A percentile compares a stretch with the other conserved stretches of the same genome.
Conservation (phyloP, 2,113 vertebrate species). For the Chlamydotis undulata region DNA sequence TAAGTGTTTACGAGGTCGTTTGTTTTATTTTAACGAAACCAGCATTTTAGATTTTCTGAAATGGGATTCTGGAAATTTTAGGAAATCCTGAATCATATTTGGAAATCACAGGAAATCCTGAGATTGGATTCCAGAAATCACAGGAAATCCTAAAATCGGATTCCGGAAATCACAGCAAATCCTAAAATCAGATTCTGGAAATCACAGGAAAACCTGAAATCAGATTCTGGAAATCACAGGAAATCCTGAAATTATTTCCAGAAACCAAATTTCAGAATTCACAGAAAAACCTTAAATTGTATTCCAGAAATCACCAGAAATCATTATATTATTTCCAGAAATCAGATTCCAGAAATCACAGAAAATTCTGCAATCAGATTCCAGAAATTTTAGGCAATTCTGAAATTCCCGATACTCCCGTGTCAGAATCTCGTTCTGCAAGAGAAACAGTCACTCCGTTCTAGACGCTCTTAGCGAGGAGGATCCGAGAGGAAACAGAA, state of each 20-base stretch:
- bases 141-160: too few species aligned
- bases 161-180: too few species aligned
- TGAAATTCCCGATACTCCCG: not conserved
- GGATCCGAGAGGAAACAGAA: not conserved
- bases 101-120: not conserved
- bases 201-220: not conserved
- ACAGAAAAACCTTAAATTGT: too few species aligned
- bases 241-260: too few species aligned
- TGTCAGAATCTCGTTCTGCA: too few species aligned
- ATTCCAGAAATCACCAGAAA: too few species aligned
- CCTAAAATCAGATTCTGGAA: too few species aligned
- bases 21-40: not conserved
- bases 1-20: fast-evolving
- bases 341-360: too few species aligned
- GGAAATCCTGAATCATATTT: not conserved
- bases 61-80: not conserved
- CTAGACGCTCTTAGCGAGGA: not conserved
- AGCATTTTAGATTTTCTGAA: not conserved
- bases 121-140: too few species aligned
- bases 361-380: not conserved
- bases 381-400: too few species aligned
- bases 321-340: too few species aligned
- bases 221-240: not conserved
- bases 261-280: too few species aligned
- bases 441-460: not conserved